Evolutionary conservation across 1,140 invertebrate genomes (phyloP).

Genomic region (Oncopodura yosiiana): DNA sequence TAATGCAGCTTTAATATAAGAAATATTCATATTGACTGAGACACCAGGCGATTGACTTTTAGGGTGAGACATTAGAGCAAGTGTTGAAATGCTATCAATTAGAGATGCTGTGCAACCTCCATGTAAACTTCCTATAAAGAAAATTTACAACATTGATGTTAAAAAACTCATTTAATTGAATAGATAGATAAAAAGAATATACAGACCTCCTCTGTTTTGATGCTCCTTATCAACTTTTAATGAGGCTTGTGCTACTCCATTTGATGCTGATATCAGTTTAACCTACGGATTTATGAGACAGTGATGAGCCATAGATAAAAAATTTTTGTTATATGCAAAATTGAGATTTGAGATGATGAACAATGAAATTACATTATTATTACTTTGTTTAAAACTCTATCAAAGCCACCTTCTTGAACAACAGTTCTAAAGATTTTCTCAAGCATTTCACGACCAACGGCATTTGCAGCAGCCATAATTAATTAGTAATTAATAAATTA

Average conservation of each 20-base stretch:
- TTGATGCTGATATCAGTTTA: conserved; percentile 53
- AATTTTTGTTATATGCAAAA: no score
- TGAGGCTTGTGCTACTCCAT: conserved; percentile 61
- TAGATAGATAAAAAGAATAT: neutral
- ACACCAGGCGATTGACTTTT: conserved; percentile 48
- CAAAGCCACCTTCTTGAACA: conserved; percentile 37
- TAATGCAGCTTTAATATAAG: conserved; percentile 60
- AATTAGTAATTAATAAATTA: neutral
- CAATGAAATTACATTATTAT: conserved; percentile 25
- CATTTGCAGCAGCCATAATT: conserved; percentile 9
- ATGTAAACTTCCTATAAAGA: conserved; percentile 49
- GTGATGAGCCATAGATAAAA: no score
- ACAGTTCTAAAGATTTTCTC: neutral
- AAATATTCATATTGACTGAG: conserved; percentile 62
- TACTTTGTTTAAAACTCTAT: conserved; percentile 45
- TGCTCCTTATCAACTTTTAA: conserved; percentile 66
- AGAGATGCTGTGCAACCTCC: conserved; percentile 72
- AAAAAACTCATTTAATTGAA: neutral
- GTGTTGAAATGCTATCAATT: conserved; percentile 71
- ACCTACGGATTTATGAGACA: conserved; percentile 45
- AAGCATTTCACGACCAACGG: conserved; percentile 1
- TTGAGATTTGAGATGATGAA: no score
- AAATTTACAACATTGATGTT: neutral
- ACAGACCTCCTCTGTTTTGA: conserved; percentile 49
- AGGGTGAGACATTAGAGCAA: conserved; percentile 56